A percentile compares a stretch with the other conserved stretches of the same genome.
These are phyloP conservation scores for Sebastes variabilis DNA, from an alignment of 2,797 vertebrate genomes.

Conservation along the genomic window DNA sequence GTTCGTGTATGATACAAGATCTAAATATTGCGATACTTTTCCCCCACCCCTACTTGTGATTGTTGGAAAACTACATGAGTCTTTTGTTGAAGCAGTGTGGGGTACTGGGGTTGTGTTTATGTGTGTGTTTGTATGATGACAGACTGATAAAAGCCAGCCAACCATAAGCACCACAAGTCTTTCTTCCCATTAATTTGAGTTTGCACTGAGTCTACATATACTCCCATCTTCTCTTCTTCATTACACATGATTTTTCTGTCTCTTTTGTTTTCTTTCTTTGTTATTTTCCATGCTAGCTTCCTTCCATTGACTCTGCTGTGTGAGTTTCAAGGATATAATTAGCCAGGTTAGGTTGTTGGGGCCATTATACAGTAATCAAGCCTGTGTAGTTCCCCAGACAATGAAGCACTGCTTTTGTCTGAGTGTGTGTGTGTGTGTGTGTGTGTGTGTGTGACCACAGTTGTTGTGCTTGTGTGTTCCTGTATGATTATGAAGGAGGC, in stretches of 20 bases:
- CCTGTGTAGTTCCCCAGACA: slow-evolving; percentile 10
- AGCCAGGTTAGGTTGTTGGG: background rate
- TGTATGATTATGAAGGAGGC: slow-evolving; percentile 31
- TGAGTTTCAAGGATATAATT: slow-evolving; percentile 21
- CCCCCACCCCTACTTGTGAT: background rate
- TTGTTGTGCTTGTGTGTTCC: slow-evolving; percentile 17
- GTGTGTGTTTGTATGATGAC: background rate
- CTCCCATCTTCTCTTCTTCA: background rate
- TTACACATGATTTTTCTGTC: background rate
- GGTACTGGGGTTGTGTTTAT: background rate
- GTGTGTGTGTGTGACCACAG: background rate
- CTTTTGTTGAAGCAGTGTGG: background rate
- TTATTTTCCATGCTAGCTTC: background rate
- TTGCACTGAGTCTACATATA: background rate
- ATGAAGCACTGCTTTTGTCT: slow-evolving; percentile 29
- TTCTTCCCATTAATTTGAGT: background rate
- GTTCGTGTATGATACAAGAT: no score
- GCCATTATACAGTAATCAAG: slow-evolving; percentile 18
- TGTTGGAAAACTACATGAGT: background rate
- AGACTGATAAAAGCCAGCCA: background rate
- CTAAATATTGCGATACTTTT: no score
- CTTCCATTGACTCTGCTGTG: background rate
- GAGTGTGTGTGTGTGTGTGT: background rate
- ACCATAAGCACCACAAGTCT: background rate
- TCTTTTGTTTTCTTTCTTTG: background rate